These are phyloP conservation scores for Folsomia candida DNA, from an alignment of 2,888 invertebrate species.

Conservation along the genomic window DNA sequence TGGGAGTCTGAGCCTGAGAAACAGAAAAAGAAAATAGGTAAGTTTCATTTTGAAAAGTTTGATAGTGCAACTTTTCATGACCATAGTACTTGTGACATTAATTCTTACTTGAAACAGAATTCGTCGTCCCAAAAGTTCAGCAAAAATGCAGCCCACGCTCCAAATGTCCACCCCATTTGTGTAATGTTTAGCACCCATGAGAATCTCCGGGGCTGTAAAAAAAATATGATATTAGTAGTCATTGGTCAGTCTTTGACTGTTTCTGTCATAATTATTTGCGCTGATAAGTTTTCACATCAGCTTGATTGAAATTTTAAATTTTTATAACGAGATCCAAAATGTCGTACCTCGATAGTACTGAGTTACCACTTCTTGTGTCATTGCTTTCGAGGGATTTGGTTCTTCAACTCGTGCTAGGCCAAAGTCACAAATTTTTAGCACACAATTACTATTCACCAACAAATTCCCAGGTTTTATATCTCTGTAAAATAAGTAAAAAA, in stretches of 20 bases:
- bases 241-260: no score
- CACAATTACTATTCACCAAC: slow-evolving; percentile 98
- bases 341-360: slow-evolving; percentile 99
- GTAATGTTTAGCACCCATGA: slow-evolving; percentile 98
- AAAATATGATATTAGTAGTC: no score
- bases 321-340: no score
- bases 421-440: slow-evolving; percentile 99
- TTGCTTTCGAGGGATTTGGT: slow-evolving; percentile 84
- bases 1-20: slow-evolving; percentile 97
- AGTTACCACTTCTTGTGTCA: slow-evolving; percentile 99
- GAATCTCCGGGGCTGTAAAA: slow-evolving; percentile 97
- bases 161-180: slow-evolving; percentile 96
- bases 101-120: slow-evolving; percentile 98
- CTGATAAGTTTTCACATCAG: no score
- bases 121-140: slow-evolving; percentile 89
- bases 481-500: no score
- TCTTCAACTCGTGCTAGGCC: slow-evolving; percentile 92
- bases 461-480: slow-evolving; percentile 99
- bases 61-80: no score
- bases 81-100: no score
- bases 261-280: no score
- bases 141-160: slow-evolving; percentile 99
- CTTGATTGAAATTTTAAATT: no score
- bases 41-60: no score
- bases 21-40: no score